A percentile compares a stretch with the other conserved stretches of the same genome.
Evolutionary conservation across 2,888 invertebrate species (phyloP).

Genomic region (Caradrina kadenii): DNA sequence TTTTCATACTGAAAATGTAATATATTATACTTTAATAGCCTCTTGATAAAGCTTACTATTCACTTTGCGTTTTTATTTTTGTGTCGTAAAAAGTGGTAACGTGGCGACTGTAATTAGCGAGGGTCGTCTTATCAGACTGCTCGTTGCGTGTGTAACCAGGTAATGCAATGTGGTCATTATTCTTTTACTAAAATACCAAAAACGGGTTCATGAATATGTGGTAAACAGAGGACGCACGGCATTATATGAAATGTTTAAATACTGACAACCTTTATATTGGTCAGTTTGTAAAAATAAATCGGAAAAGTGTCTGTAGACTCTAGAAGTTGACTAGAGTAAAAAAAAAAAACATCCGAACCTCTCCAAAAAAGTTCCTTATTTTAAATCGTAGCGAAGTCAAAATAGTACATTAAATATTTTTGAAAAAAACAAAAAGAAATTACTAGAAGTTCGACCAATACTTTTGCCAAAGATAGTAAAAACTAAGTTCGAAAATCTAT

Average conservation of each 20-base stretch:
- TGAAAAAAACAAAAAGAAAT: no score
- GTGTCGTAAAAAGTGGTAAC: conserved; percentile 32
- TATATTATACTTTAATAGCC: neutral
- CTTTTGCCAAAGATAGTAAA: no score
- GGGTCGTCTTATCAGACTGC: conserved; percentile 40
- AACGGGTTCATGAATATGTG: conserved; percentile 20
- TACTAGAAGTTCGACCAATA: no score
- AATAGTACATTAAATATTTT: no score
- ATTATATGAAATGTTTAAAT: conserved; percentile 3
- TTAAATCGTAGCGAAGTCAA: no score
- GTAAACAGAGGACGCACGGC: conserved; percentile 9
- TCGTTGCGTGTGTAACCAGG: conserved; percentile 47
- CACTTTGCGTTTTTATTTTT: conserved; percentile 16
- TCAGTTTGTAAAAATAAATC: no score
- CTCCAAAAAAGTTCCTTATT: no score
- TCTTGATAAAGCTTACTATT: conserved; percentile 11
- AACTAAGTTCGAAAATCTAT: no score
- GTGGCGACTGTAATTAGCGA: conserved; percentile 47
- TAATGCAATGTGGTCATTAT: conserved; percentile 50
- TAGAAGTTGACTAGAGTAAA: neutral
- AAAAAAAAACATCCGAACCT: neutral
- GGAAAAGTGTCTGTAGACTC: neutral
- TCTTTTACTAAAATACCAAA: conserved; percentile 46
- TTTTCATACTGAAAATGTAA: conserved; percentile 29
- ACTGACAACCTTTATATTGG: neutral